Evolutionary conservation across 1,140 invertebrate genomes (phyloP).

Genomic region (Brachionus manjavacas): DNA sequence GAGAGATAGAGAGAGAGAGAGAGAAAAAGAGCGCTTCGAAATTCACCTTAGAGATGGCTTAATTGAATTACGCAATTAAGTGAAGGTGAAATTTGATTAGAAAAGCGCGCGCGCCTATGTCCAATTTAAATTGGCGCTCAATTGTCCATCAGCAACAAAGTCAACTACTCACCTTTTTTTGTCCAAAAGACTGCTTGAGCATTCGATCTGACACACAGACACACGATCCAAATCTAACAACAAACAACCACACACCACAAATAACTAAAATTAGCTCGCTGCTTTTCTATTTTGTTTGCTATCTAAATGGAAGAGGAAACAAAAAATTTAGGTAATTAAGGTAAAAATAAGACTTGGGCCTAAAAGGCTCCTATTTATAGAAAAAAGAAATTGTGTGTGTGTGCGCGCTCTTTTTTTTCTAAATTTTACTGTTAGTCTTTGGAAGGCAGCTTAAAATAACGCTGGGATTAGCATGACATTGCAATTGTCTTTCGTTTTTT

Average conservation of each 20-base stretch:
- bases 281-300: no score
- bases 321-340: slow-evolving; percentile 11
- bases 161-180: background rate
- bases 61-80: background rate
- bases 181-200: background rate
- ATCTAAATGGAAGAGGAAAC: no score
- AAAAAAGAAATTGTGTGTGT: background rate
- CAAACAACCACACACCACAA: background rate
- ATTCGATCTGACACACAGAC: background rate
- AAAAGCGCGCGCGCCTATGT: background rate
- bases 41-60: background rate
- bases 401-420: background rate
- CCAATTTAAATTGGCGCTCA: background rate
- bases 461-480: background rate
- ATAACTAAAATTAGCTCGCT: background rate
- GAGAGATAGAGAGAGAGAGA: background rate
- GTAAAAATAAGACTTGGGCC: background rate
- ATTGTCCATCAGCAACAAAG: background rate
- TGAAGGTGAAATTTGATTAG: background rate
- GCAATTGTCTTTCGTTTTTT: background rate
- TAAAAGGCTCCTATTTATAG: background rate
- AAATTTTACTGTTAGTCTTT: slow-evolving; percentile 24
- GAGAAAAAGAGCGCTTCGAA: background rate
- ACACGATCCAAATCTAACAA: background rate
- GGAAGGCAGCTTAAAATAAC: background rate